phyloP scores from a whole-genome alignment of 2,113 vertebrate genomes.

The sheep (Ovis aries) region ARS-UI_Ramb_v3.0 NC_056061.1:67720501-67721000 shows the following conservation, averaged over 20 bases:
- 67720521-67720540: background rate
- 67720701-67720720: background rate
- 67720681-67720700: background rate
- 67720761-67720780: background rate
- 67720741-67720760: background rate
- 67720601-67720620: background rate
- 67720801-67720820: background rate
- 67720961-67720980: background rate
- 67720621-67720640: background rate
- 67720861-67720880: background rate
- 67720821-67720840: background rate
- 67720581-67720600: background rate
- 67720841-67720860: background rate
- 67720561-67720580: background rate
- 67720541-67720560: background rate
- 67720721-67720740: background rate
- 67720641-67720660: background rate
- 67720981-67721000: background rate
- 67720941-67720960: background rate
- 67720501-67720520: background rate
- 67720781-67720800: background rate
- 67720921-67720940: background rate
- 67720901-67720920: background rate
- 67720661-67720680: background rate
- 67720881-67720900: background rate